Evolutionary conservation across 2,113 vertebrate species (phyloP), one percentile per base, ranked within the genome.

Genomic region (Mesembrinibis cayennensis): DNA sequence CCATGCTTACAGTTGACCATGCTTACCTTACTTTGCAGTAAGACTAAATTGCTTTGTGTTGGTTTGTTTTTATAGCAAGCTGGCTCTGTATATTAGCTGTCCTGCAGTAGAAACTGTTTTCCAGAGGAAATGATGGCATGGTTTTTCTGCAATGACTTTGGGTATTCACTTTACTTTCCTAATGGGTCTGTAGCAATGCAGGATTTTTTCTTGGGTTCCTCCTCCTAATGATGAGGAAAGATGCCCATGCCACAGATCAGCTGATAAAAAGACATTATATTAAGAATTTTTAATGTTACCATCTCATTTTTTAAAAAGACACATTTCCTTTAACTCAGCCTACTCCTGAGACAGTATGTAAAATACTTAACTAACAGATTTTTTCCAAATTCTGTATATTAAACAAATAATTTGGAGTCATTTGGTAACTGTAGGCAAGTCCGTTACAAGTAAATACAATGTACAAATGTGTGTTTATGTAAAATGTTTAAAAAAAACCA

Each of bases 401-500:
- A 66, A 84, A 73, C 32, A 65, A 42, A 45, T 14, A 66, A 26
- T 59, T 74, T 87, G 25, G 13, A 82, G 59, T 76, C 1, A 44
- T 38, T 67, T 52, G 8, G 20, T 77, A 61, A 44, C 36, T 10
- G 38, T 66, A 58, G 17, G 52, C 15, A 62, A 61, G 44, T 29
- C n/a, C 0, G 0, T 45, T 73, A 53, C 22, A 63, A 82, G 52
- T 38, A 78, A 73, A 71, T 11, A 13, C 25, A 63, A 58, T 1
- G 9, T 55, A 56, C 11, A 80, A 69, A 77, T 0, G 0, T 4
- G 0, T 0, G 5, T 58, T 66, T 45, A 1, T 2, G 30, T 40
- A 73, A 86, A 72, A 89, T 49, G 3, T 3, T 73, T 55, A 1
- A 40, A 59, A 29, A 56, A 21, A 11, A 1, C 5, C 6, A 42